Percentiles rank a stretch among this genome's conserved stretches.
phyloP scores from a whole-genome alignment of 2,113 vertebrate species.

The Nicator chloris region DNA sequence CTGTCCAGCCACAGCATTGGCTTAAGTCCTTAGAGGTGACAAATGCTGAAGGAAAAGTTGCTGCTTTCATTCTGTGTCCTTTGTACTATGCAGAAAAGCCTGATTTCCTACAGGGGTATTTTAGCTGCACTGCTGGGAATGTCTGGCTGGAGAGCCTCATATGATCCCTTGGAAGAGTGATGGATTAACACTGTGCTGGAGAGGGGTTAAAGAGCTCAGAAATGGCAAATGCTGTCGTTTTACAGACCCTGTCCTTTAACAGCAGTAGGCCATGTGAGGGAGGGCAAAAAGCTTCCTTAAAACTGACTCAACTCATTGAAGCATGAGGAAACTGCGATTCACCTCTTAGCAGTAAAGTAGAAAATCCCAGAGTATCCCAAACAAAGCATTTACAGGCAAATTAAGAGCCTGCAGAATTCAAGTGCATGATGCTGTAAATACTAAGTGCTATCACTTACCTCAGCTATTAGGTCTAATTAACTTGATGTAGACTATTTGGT shows the following conservation, averaged over 20 bases:
- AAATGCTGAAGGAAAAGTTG: not conserved
- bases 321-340: not conserved
- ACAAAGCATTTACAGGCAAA: not conserved
- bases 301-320: not conserved
- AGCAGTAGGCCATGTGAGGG: not conserved
- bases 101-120: not conserved
- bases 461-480: constrained; percentile 17
- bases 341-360: not conserved
- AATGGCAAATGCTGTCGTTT: not conserved
- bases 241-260: not conserved
- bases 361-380: not conserved
- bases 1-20: not conserved
- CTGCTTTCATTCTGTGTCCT: not conserved
- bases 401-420: not conserved
- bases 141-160: not conserved
- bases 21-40: not conserved
- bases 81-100: not conserved
- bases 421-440: not conserved
- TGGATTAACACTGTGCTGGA: not conserved
- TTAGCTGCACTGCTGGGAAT: not conserved
- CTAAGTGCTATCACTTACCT: not conserved
- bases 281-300: not conserved
- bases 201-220: not conserved
- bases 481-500: not conserved
- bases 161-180: not conserved